Percentiles rank a stretch among this genome's conserved stretches.
phyloP scores from a whole-genome alignment of 2,113 vertebrate genomes.

The Dromiciops gliroides region DNA sequence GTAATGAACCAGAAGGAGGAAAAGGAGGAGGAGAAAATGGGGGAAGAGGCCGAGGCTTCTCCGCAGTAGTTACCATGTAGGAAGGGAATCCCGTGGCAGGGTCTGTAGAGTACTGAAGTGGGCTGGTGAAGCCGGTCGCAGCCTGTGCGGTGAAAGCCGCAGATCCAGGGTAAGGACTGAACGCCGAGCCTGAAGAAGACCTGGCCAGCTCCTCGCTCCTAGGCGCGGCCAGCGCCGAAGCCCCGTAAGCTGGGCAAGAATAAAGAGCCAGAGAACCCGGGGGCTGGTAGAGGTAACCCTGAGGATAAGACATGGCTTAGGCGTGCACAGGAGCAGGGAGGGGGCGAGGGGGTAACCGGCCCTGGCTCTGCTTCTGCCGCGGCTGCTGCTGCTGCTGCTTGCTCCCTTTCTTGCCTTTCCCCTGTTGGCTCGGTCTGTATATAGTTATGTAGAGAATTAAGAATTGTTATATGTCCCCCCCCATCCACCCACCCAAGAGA shows the following conservation, averaged over 20 bases:
- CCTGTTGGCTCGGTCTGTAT: conserved; percentile 49
- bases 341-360: conserved; percentile 63
- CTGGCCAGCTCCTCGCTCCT: conserved; percentile 95
- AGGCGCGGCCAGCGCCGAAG: conserved; percentile 94
- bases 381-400: conserved; percentile 49
- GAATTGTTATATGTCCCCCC: conserved; percentile 41
- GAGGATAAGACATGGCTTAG: conserved; percentile 98
- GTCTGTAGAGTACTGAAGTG: conserved; percentile 94
- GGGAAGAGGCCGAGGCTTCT: not conserved
- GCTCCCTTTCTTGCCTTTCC: conserved; percentile 49
- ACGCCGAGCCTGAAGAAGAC: conserved; percentile 96
- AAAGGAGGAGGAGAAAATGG: not conserved
- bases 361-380: conserved; percentile 73
- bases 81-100: conserved; percentile 95
- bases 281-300: conserved; percentile 99
- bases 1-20: not conserved
- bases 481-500: conserved; percentile 63
- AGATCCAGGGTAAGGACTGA: conserved; percentile 97
- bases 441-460: conserved; percentile 71
- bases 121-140: conserved; percentile 94
- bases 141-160: conserved; percentile 95
- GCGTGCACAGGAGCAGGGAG: conserved; percentile 69
- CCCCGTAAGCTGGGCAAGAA: conserved; percentile 96
- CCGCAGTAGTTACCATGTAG: conserved; percentile 92
- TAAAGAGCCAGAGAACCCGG: conserved; percentile 98